Conservation (phyloP, 2,888 invertebrate species). For the Meta bourneti region DNA sequence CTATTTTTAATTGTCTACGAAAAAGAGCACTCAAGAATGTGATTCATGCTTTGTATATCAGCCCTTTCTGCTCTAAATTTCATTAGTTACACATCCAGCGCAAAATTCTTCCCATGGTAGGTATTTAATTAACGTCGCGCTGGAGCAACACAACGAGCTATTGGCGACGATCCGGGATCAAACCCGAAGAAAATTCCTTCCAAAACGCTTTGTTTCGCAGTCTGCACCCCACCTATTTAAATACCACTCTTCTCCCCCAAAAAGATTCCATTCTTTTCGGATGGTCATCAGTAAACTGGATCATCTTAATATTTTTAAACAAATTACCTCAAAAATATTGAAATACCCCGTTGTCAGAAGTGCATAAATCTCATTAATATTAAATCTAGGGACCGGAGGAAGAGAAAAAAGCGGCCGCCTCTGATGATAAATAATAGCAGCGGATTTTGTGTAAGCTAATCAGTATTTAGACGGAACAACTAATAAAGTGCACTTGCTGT, state of each 20-base stretch:
- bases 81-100: too few species aligned
- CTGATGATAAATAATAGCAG: constrained; percentile 51
- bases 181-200: too few species aligned
- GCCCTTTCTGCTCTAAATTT: too few species aligned
- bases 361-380: constrained; percentile 58
- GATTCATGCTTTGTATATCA: too few species aligned
- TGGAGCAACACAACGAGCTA: too few species aligned
- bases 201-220: neutral
- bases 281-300: neutral
- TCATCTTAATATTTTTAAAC: neutral
- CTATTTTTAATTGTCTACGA: too few species aligned
- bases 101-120: too few species aligned
- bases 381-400: constrained; percentile 41
- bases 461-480: constrained; percentile 64
- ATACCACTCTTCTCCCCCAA: neutral
- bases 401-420: neutral
- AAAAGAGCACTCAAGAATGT: too few species aligned
- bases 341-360: neutral
- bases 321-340: neutral
- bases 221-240: neutral
- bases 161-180: too few species aligned
- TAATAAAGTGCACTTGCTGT: constrained; percentile 71
- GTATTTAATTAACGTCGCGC: too few species aligned
- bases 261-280: neutral
- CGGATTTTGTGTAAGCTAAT: constrained; percentile 50